Evolutionary conservation across 2,888 invertebrate species (phyloP).

Genomic region (Yponomeuta plumbellus): DNA sequence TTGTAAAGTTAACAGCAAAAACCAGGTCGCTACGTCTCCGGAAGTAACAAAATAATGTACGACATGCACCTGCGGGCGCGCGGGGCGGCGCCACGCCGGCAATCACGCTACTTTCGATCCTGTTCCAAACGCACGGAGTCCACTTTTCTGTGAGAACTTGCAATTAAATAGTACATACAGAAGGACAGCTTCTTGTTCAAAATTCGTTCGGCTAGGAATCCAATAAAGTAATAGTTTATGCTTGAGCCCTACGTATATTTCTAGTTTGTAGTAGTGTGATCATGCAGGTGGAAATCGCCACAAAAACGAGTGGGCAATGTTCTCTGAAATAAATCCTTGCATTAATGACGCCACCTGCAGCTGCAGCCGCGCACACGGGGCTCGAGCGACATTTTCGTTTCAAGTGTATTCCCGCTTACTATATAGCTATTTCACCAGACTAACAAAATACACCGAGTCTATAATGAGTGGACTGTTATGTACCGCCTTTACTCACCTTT

Average conservation of each 20-base stretch:
- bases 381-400: not conserved
- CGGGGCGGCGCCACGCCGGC: constrained; percentile 14
- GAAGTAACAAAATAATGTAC: constrained; percentile 24
- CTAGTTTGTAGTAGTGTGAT: not conserved
- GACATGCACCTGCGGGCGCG: constrained; percentile 25
- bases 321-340: not conserved
- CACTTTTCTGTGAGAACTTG: too few relatives aligned
- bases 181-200: too few relatives aligned
- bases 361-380: not conserved
- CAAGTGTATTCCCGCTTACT: not conserved
- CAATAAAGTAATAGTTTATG: not conserved
- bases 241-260: not conserved
- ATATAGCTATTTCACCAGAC: not conserved
- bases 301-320: not conserved
- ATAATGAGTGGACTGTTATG: not conserved
- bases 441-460: not conserved
- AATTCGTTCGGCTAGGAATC: too few relatives aligned
- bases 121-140: not conserved
- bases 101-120: constrained; percentile 3
- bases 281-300: not conserved
- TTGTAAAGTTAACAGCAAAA: constrained; percentile 13
- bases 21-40: constrained; percentile 5
- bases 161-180: too few relatives aligned
- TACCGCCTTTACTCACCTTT: too few relatives aligned
- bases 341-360: not conserved